Percentiles rank a stretch among this genome's conserved stretches.
These are phyloP conservation scores for Paralinhomoeus sp. DNA, from an alignment of 2,888 invertebrate species.

Conservation along the genomic window DNA sequence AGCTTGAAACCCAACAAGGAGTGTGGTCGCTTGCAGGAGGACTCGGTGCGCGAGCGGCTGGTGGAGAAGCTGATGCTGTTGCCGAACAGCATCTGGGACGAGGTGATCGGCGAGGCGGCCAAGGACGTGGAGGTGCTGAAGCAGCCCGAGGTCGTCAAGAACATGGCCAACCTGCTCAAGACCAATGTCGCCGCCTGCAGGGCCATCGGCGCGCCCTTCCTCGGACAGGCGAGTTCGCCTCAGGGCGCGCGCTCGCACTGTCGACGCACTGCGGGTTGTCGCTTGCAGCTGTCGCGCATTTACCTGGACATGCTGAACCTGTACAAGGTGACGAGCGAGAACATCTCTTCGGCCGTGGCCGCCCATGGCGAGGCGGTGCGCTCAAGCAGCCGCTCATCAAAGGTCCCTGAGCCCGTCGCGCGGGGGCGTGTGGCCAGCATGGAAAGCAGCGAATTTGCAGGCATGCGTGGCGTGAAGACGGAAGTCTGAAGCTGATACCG, in stretches of 20 bases:
- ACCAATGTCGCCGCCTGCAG: slow-evolving; percentile 98
- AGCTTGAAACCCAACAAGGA: not conserved
- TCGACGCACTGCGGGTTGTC: too few relatives aligned
- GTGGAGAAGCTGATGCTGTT: slow-evolving; percentile 92
- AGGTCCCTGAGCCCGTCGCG: too few relatives aligned
- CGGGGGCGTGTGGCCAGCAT: too few relatives aligned
- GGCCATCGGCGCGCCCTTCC: slow-evolving; percentile 84
- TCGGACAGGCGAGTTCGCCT: slow-evolving; percentile 41
- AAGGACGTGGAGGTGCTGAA: slow-evolving; percentile 82
- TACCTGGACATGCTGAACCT: slow-evolving; percentile 97
- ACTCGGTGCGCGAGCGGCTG: too few relatives aligned
- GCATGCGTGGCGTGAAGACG: too few relatives aligned
- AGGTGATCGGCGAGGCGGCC: slow-evolving; percentile 82
- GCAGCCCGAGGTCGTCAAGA: slow-evolving; percentile 84
- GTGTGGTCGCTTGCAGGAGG: slow-evolving; percentile 46
- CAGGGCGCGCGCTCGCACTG: too few relatives aligned
- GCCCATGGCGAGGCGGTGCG: slow-evolving; percentile 81
- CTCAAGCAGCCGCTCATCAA: too few relatives aligned
- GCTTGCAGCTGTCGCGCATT: slow-evolving; percentile 62
- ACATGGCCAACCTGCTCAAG: slow-evolving; percentile 86
- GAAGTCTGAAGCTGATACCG: too few relatives aligned
- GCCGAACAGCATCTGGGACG: slow-evolving; percentile 96
- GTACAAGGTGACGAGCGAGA: slow-evolving; percentile 73
- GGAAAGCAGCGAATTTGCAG: too few relatives aligned
- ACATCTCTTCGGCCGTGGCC: slow-evolving; percentile 74